Base-by-base conservation (phyloP, 2,113 vertebrate species). In the Charadrius vociferus region DNA sequence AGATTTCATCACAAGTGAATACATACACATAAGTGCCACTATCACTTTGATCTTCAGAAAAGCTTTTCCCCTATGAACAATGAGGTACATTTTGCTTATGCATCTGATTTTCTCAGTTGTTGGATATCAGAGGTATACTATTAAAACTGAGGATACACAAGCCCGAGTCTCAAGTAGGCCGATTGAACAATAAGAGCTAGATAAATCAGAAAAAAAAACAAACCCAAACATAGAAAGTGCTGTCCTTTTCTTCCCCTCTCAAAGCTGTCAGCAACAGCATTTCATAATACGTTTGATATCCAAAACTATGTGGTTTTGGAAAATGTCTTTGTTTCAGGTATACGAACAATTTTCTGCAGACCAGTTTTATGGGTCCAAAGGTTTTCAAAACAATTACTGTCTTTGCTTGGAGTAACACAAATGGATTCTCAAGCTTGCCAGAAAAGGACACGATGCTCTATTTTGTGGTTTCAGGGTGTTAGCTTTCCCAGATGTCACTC, bases 321-420 rank as follows among this genome's bases (percentile, higher is more conserved):
- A 96, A 92, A 96, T 80, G 23, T 94, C 49, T 82, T 93, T 96
- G 66, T 70, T 94, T 93, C 92, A 93, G 71, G 79, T 86, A 15
- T 78, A 89, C 0, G 1, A 85, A 93, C 93, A 92, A 96, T 95
- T 91, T 95, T 95, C 93, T 91, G 62, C 75, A 93, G 74, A 88
- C 36, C 58, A 80, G 87, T 90, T 88, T 90, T 90, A 79, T 22
- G 55, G 71, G 93, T 96, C 49, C 85, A 94, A 93, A 95, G 96
- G 95, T 97, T 95, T 95, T 80, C 88, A 94, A 88, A 97, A 93
- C 92, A 92, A 97, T 97, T 95, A 90, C 74, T 86, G 45, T 88
- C 74, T 71, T 83, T 34, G 14, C 62, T 70, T 90, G 62, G 32
- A 92, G 74, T 45, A 90, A 88, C 43, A 92, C 27, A 95, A 96